phyloP scores from a whole-genome alignment of 2,113 vertebrate genomes.

The Chaenocephalus aceratus region DNA sequence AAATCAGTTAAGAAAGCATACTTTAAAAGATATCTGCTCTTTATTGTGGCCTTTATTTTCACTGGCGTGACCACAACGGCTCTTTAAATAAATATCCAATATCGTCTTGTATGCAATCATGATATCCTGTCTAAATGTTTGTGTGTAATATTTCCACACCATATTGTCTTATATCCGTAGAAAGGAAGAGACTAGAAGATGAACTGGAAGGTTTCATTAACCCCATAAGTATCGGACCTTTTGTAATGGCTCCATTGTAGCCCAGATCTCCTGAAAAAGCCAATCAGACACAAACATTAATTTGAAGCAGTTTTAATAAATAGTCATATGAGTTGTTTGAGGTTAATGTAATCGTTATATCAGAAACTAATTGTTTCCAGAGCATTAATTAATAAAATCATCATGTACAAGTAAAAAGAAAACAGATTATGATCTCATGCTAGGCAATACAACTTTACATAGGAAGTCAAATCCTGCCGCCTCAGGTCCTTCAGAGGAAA shows the following conservation, averaged over 20 bases:
- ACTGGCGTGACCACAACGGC: no score
- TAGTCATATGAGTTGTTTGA: constrained; percentile 67
- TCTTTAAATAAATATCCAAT: background rate
- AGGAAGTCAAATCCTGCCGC: constrained; percentile 32
- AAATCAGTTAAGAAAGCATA: no score
- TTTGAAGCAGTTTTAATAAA: constrained; percentile 80
- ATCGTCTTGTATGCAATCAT: background rate
- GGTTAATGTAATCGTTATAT: constrained; percentile 78
- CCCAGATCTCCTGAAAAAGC: background rate
- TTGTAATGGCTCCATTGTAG: background rate
- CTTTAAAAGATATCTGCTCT: background rate
- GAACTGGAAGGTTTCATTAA: background rate
- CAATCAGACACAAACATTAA: constrained; percentile 27
- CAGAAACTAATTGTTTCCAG: constrained; percentile 56
- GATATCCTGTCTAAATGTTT: background rate
- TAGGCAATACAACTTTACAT: constrained; percentile 48
- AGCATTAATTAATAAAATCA: constrained; percentile 60
- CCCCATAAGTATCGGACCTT: no score
- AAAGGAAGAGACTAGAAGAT: background rate
- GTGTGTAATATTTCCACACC: background rate
- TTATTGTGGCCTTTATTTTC: no score
- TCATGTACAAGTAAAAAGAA: constrained; percentile 62
- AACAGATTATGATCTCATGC: constrained; percentile 68
- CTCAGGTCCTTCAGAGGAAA: constrained; percentile 35
- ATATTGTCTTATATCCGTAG: background rate